Conservation (phyloP, 2,888 invertebrate genomes). For the Strigamia crassipes region DNA sequence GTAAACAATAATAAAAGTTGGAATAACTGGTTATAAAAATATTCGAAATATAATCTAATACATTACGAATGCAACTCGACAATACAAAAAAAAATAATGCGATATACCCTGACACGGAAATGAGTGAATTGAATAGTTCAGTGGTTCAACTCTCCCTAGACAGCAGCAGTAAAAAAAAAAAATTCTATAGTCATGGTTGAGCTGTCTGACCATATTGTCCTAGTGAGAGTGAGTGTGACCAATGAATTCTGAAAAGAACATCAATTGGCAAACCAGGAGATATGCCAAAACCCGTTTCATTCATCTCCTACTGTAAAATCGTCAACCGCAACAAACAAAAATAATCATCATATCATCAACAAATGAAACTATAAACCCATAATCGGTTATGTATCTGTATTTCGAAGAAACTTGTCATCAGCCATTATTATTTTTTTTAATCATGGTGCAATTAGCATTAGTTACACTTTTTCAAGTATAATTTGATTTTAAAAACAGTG, state of each 20-base stretch:
- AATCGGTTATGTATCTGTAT: neutral
- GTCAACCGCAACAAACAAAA: neutral
- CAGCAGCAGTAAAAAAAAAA: conserved; percentile 13
- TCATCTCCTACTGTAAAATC: neutral
- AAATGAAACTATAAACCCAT: neutral
- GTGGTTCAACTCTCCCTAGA: conserved; percentile 39
- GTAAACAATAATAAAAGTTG: neutral
- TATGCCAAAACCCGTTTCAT: conserved; percentile 26
- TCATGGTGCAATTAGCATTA: neutral
- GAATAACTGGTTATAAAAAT: neutral
- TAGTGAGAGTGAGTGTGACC: conserved; percentile 40
- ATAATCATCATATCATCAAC: neutral
- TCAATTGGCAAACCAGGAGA: conserved; percentile 35
- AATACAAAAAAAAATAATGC: neutral
- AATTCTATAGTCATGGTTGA: conserved; percentile 23
- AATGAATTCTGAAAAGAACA: conserved; percentile 38
- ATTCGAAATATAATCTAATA: neutral
- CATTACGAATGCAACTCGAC: neutral
- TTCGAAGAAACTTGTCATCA: neutral
- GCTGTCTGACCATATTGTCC: conserved; percentile 35
- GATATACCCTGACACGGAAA: conserved; percentile 8
- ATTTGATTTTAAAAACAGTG: neutral
- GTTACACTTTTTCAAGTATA: neutral
- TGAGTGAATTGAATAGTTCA: conserved; percentile 38
- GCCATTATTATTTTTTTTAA: neutral